Evolutionary conservation across 2,888 invertebrate species (phyloP).

Genomic region (Pyrrhia umbra): DNA sequence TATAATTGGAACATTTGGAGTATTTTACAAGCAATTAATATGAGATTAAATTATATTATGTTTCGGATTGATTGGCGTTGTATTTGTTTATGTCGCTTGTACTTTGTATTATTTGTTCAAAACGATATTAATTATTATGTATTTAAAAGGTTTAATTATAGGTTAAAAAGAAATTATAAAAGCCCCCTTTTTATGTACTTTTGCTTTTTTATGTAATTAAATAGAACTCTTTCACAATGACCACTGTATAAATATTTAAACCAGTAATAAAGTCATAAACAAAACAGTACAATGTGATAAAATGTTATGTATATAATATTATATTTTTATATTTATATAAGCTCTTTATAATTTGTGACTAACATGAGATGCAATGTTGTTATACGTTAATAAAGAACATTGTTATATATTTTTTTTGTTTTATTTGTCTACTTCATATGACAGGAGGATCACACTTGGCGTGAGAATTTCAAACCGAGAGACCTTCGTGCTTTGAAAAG

Average conservation of each 20-base stretch:
- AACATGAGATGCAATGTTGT: slow-evolving; percentile 66
- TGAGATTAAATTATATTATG: slow-evolving; percentile 46
- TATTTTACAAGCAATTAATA: slow-evolving; percentile 30
- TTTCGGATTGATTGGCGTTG: slow-evolving; percentile 11
- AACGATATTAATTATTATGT: slow-evolving; percentile 5
- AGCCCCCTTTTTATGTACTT: no score
- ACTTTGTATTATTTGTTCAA: slow-evolving; percentile 12
- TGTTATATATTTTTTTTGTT: slow-evolving; percentile 54
- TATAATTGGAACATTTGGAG: slow-evolving; percentile 12
- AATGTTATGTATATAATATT: slow-evolving; percentile 57
- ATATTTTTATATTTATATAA: slow-evolving; percentile 78
- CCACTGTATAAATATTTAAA: not conserved
- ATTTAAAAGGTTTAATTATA: not conserved
- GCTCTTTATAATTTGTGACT: slow-evolving; percentile 74
- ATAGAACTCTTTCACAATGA: not conserved
- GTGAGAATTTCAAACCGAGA: no score
- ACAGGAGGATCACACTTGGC: no score
- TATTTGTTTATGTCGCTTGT: not conserved
- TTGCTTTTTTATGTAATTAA: no score
- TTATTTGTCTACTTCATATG: slow-evolving; percentile 13
- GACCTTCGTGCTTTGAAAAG: no score
- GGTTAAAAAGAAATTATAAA: no score
- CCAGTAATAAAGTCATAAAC: slow-evolving; percentile 33
- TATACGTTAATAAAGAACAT: slow-evolving; percentile 71
- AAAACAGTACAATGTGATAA: slow-evolving; percentile 67